Percentiles rank a stretch among this genome's conserved stretches.
phyloP scores from a whole-genome alignment of 2,113 vertebrate species.

The Mohoua ochrocephala region DNA sequence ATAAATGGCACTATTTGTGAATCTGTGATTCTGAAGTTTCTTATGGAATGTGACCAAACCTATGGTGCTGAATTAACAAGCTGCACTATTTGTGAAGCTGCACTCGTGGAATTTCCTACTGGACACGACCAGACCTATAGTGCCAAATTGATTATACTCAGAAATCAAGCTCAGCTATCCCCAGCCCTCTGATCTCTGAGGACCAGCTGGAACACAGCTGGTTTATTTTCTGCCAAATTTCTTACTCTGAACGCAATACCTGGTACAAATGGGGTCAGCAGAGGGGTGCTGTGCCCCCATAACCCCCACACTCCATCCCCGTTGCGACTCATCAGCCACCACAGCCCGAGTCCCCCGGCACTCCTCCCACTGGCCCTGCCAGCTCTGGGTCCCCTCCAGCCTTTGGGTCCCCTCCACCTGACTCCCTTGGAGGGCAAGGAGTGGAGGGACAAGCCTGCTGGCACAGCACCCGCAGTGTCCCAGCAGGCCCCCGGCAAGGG shows the following conservation, averaged over 20 bases:
- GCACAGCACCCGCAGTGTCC: neutral
- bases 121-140: neutral
- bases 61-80: neutral
- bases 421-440: neutral
- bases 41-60: neutral
- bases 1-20: neutral
- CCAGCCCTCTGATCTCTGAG: neutral
- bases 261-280: neutral
- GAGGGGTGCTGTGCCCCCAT: accelerated
- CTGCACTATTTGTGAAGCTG: neutral
- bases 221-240: neutral
- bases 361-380: accelerated
- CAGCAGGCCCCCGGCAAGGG: neutral
- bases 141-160: neutral
- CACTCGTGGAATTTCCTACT: neutral
- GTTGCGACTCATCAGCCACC: neutral
- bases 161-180: neutral
- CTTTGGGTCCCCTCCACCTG: accelerated
- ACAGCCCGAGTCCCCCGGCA: accelerated
- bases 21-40: neutral
- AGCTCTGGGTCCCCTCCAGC: neutral
- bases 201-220: neutral
- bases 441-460: accelerated
- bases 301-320: accelerated
- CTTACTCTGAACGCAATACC: neutral